A percentile compares a stretch with the other conserved stretches of the same genome.
These are phyloP conservation scores for Dolichopus griseipennis DNA, from an alignment of 2,888 invertebrate species.

Conservation along the genomic window DNA sequence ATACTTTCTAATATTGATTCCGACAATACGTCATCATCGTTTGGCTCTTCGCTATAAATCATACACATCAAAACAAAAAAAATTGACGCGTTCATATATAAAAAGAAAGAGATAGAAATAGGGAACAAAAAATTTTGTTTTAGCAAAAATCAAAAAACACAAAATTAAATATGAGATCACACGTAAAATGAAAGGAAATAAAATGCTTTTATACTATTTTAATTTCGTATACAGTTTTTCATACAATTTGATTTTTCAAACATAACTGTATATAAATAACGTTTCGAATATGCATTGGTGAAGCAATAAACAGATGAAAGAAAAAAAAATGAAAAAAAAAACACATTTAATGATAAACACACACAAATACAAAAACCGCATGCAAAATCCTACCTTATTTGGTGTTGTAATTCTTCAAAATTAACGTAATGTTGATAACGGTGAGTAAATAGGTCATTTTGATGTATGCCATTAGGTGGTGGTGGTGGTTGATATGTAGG, in stretches of 20 bases:
- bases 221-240: not conserved
- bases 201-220: not conserved
- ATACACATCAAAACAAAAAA: conserved; percentile 4
- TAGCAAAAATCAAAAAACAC: conserved; percentile 2
- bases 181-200: not conserved
- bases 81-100: not conserved
- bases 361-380: conserved; percentile 13
- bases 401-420: conserved; percentile 76
- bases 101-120: conserved; percentile 6
- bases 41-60: conserved; percentile 29
- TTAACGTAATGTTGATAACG: conserved; percentile 65
- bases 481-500: conserved; percentile 44
- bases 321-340: conserved; percentile 9
- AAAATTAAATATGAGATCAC: not conserved
- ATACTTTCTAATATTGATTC: conserved; percentile 74
- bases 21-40: conserved; percentile 63
- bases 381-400: conserved; percentile 57
- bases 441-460: conserved; percentile 43
- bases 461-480: conserved; percentile 39
- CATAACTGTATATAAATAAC: conserved; percentile 12
- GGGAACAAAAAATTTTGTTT: not conserved
- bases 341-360: not conserved
- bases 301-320: conserved; percentile 20
- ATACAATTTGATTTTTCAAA: not conserved
- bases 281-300: conserved; percentile 11